phyloP scores from a whole-genome alignment of 35 echinoderm and acorn worm genomes.

The Apostichopus parvimensis region DNA sequence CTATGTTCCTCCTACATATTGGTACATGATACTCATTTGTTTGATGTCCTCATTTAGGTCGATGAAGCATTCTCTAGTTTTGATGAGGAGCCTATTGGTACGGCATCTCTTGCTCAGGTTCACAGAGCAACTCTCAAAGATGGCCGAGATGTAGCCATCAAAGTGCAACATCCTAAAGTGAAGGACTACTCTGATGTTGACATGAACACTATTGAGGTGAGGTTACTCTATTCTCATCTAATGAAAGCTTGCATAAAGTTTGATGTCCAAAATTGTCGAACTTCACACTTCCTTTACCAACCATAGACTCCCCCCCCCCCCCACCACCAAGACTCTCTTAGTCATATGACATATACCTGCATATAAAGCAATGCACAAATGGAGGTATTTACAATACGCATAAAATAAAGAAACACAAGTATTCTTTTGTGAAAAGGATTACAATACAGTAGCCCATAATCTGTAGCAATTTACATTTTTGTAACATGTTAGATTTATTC shows the following conservation, averaged over 20 bases:
- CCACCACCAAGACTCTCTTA: too few relatives aligned
- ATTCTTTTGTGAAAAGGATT: too few relatives aligned
- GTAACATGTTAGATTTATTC: not conserved
- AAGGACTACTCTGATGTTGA: slow-evolving; percentile 94
- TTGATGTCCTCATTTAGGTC: slow-evolving; percentile 28
- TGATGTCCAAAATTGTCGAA: too few relatives aligned
- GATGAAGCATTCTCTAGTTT: slow-evolving; percentile 86
- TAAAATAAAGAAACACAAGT: too few relatives aligned
- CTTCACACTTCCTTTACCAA: not conserved
- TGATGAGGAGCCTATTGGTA: slow-evolving; percentile 78
- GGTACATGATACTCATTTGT: too few relatives aligned
- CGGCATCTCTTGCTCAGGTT: slow-evolving; percentile 95
- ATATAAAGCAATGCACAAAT: too few relatives aligned
- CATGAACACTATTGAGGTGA: slow-evolving; percentile 93
- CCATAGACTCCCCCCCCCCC: too few relatives aligned
- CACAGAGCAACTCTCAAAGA: slow-evolving; percentile 87
- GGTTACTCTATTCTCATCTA: slow-evolving; percentile 3
- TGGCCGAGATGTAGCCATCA: slow-evolving; percentile 86
- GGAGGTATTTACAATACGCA: too few relatives aligned
- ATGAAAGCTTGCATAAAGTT: not conserved
- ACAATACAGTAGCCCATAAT: too few relatives aligned
- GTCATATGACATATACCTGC: too few relatives aligned
- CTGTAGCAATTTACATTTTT: not conserved
- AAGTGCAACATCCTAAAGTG: slow-evolving; percentile 95
- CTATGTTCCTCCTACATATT: too few relatives aligned